Conservation (phyloP, 2,797 vertebrate genomes). For the Nyctalus aviator region DNA sequence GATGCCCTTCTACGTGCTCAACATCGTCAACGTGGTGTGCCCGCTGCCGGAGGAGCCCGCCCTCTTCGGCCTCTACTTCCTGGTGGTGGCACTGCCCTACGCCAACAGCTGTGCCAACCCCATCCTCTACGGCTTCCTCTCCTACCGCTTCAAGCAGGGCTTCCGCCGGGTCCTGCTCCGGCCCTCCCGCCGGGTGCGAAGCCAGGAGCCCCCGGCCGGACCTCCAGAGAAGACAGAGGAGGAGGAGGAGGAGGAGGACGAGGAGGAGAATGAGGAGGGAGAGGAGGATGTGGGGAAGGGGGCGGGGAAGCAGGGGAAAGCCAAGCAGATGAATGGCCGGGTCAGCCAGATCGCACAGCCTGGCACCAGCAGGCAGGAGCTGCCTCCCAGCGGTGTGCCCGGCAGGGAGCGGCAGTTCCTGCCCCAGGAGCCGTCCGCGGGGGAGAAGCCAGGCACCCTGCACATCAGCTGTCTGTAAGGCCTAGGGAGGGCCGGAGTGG, state of each 20-base stretch:
- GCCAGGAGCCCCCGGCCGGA: constrained; percentile 81
- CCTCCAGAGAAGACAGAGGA: constrained; percentile 79
- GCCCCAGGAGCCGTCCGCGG: constrained; percentile 80
- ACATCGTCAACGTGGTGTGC: constrained; percentile 96
- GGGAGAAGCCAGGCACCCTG: constrained; percentile 78
- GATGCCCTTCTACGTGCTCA: constrained; percentile 97
- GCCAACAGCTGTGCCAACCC: constrained; percentile 98
- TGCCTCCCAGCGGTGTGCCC: constrained; percentile 27
- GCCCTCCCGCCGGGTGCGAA: constrained; percentile 87
- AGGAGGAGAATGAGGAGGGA: not conserved
- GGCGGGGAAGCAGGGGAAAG: not conserved
- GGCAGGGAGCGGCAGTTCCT: constrained; percentile 83
- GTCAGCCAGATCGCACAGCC: constrained; percentile 86
- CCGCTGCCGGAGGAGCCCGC: constrained; percentile 94
- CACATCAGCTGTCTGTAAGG: constrained; percentile 87
- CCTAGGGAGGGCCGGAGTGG: not conserved
- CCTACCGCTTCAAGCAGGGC: constrained; percentile 97
- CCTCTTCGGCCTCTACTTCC: constrained; percentile 96
- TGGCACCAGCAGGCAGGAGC: constrained; percentile 76
- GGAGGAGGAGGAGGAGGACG: constrained; percentile 78
- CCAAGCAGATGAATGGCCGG: constrained; percentile 52
- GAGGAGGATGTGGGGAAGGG: not conserved
- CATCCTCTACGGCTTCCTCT: constrained; percentile 96
- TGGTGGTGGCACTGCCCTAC: constrained; percentile 95
- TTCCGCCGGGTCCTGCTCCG: constrained; percentile 93